These are phyloP conservation scores for Chlorodrepanis virens DNA, from an alignment of 2,113 vertebrate genomes.

Conservation along the genomic window DNA sequence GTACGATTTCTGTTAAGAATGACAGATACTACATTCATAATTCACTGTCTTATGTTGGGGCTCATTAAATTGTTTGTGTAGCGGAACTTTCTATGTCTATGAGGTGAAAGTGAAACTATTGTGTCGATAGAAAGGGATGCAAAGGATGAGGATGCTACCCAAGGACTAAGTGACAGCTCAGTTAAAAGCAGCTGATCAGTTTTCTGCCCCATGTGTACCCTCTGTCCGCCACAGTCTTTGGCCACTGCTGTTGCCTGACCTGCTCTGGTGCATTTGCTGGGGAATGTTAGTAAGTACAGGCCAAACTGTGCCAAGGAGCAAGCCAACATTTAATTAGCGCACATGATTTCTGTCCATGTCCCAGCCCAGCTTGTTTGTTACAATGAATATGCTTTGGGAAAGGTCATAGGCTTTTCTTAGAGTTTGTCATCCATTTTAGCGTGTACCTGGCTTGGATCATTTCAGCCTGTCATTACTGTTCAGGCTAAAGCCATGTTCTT, in stretches of 20 bases:
- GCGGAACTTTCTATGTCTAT: not conserved
- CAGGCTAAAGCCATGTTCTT: not conserved
- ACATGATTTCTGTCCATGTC: not conserved
- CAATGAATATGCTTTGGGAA: not conserved
- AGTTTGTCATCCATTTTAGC: not conserved
- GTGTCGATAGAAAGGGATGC: not conserved
- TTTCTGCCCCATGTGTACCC: rapidly evolving
- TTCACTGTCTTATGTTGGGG: not conserved
- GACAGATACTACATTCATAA: not conserved
- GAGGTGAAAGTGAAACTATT: not conserved
- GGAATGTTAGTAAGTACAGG: not conserved
- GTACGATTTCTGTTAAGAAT: not conserved
- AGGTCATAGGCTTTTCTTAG: not conserved
- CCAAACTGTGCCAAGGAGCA: not conserved
- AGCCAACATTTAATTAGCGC: not conserved
- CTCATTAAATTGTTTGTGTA: not conserved
- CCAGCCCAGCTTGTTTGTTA: not conserved
- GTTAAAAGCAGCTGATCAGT: not conserved
- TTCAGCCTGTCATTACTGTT: not conserved
- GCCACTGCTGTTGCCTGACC: not conserved
- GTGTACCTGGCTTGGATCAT: rapidly evolving
- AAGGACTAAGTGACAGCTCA: not conserved
- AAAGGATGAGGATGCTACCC: not conserved
- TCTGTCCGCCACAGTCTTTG: not conserved
- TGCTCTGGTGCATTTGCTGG: not conserved